Evolutionary conservation across 2,888 invertebrate species (phyloP).

Genomic region (Scaptomyza tumidula): DNA sequence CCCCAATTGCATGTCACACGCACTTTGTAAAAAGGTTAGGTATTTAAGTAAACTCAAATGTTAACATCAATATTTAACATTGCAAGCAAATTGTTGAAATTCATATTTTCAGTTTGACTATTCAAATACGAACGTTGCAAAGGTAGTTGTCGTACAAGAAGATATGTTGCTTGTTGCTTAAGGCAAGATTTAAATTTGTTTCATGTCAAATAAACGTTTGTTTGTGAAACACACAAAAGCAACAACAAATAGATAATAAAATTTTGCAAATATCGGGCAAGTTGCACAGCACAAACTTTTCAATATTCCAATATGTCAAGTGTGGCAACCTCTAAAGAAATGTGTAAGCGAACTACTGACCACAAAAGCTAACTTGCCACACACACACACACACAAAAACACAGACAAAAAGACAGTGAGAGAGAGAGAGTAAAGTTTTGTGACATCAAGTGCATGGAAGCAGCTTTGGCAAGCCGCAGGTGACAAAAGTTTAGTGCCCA

Average conservation of each 20-base stretch:
- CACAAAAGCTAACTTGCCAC: slow-evolving; percentile 52
- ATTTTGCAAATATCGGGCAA: slow-evolving; percentile 65
- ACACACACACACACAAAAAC: slow-evolving; percentile 13
- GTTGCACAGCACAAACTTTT: slow-evolving; percentile 57
- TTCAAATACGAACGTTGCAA: slow-evolving; percentile 17
- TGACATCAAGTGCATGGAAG: slow-evolving; percentile 22
- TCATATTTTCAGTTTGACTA: slow-evolving; percentile 30
- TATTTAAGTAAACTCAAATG: slow-evolving; percentile 54
- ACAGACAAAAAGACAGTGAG: slow-evolving; percentile 3
- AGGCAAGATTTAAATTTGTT: slow-evolving; percentile 44
- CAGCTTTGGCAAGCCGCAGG: slow-evolving; percentile 63
- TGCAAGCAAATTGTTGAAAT: slow-evolving; percentile 53
- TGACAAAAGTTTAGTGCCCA: slow-evolving; percentile 49
- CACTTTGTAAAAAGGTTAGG: slow-evolving; percentile 32
- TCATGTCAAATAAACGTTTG: slow-evolving; percentile 62
- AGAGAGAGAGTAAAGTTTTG: slow-evolving; percentile 15
- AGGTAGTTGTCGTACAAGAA: slow-evolving; percentile 5
- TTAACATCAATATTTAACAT: slow-evolving; percentile 63
- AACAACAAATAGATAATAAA: slow-evolving; percentile 68
- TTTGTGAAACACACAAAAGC: slow-evolving; percentile 32
- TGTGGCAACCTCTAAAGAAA: slow-evolving; percentile 34
- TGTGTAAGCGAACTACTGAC: slow-evolving; percentile 32
- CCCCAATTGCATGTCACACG: slow-evolving; percentile 15
- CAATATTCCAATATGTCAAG: slow-evolving; percentile 47
- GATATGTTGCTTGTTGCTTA: slow-evolving; percentile 26